Evolutionary conservation across 2,113 vertebrate species (phyloP), one percentile per base, ranked within the genome.

Genomic region (Chiloscyllium plagiosum): DNA sequence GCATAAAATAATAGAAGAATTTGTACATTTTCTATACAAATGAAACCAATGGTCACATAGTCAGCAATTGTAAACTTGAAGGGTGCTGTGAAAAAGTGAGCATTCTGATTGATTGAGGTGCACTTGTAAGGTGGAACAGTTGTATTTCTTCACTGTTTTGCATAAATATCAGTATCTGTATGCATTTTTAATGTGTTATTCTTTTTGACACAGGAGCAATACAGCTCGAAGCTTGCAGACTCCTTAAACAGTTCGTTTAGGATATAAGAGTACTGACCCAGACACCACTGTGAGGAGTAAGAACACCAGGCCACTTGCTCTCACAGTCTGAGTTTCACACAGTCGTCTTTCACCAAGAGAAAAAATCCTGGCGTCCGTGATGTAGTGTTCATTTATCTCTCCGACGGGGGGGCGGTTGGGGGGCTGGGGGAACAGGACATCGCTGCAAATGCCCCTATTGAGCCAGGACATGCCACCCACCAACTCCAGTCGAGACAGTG

Each of bases 351-450:
- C 87, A 90, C 87, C 50, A 61, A 33, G 56, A 33, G 42, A 90
- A 61, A 42, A 52, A 61, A 61, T 90, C 56, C 87, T 90, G 87
- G 87, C 50, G 87, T 90, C 50, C 87, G 56, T 33, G 87, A 90
- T 52, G 87, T 29, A 90, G 87, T 90, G 87, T 90, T 90, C 87
- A 90, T 90, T 90, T 90, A 90, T 90, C 87, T 89, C 47, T 89
- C 86, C 86, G 52, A 89, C 50, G 26, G 86, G 85, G 86, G 37
- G 83, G n/a, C 0, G 24, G 17, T 37, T 37, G 83, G 83, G 83
- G 83, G 83, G 83, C 37, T 22, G 47, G 86, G 50, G 20, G 37
- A 52, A 56, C 86, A 89, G 86, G 86, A 89, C 52, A 61, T 33
- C 56, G 87, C 56, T 56, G 87, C 87, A 61, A 90, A 90, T 90